Evolutionary conservation across 2,113 vertebrate species (phyloP).

Genomic region (Smithornis capensis): DNA sequence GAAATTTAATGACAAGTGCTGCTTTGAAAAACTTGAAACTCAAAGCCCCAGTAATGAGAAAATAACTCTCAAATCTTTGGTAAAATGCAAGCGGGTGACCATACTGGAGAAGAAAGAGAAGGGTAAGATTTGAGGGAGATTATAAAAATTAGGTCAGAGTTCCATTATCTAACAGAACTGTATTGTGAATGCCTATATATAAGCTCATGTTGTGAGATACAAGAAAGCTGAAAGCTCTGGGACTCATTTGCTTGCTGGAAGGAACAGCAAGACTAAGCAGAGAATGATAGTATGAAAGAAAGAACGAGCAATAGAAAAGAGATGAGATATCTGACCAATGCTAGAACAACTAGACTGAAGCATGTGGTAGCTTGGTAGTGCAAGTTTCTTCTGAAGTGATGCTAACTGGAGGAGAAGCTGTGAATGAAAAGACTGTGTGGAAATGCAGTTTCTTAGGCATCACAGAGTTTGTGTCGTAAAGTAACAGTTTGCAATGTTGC

Average conservation of each 20-base stretch:
- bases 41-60: neutral
- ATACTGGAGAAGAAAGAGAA: neutral
- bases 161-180: neutral
- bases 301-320: neutral
- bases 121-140: neutral
- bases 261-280: neutral
- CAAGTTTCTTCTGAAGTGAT: neutral
- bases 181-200: neutral
- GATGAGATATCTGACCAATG: neutral
- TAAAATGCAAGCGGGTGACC: neutral
- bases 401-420: neutral
- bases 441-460: neutral
- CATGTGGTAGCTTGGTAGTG: neutral
- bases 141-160: neutral
- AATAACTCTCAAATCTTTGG: neutral
- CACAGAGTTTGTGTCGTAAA: neutral
- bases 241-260: neutral
- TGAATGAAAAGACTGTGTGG: neutral
- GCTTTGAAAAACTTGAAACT: neutral
- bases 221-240: neutral
- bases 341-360: neutral
- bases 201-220: neutral
- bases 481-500: neutral
- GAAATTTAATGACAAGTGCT: neutral
- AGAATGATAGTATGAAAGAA: neutral